Evolutionary conservation across 2,888 invertebrate genomes (phyloP).

Genomic region (Carterocephalus palaemon): DNA sequence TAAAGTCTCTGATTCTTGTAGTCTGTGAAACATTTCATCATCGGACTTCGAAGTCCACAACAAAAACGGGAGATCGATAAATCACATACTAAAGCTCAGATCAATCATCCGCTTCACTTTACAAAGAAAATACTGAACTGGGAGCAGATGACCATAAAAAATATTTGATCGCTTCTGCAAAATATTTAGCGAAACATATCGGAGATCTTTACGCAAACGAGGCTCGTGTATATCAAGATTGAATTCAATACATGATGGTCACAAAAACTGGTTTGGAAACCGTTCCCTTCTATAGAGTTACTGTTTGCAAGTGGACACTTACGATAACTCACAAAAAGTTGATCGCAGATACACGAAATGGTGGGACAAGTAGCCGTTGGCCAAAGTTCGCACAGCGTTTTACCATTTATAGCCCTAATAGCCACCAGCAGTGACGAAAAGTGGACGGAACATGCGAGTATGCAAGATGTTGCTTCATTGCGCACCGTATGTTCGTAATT

Average conservation of each 20-base stretch:
- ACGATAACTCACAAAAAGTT: slow-evolving; percentile 67
- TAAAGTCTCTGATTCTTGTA: not conserved
- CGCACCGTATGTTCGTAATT: slow-evolving; percentile 40
- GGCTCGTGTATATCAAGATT: slow-evolving; percentile 58
- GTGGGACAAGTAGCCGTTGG: slow-evolving; percentile 55
- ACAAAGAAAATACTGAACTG: slow-evolving; percentile 4
- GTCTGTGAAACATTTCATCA: not conserved
- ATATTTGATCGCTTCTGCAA: slow-evolving; percentile 26
- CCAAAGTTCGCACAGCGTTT: slow-evolving; percentile 58
- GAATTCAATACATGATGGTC: slow-evolving; percentile 57
- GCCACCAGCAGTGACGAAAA: slow-evolving; percentile 58
- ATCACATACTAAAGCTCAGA: slow-evolving; percentile 10
- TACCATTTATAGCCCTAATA: slow-evolving; percentile 56
- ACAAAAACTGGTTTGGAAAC: slow-evolving; percentile 60
- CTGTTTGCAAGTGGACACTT: slow-evolving; percentile 63
- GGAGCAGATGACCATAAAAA: slow-evolving; percentile 18
- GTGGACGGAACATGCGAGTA: slow-evolving; percentile 47
- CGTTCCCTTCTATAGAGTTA: slow-evolving; percentile 56
- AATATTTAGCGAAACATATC: slow-evolving; percentile 38
- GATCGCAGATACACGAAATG: slow-evolving; percentile 64
- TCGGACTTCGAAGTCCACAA: not conserved
- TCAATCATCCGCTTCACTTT: slow-evolving; percentile 9
- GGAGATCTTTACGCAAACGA: slow-evolving; percentile 52
- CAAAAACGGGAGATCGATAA: slow-evolving; percentile 13
- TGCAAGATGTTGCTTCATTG: slow-evolving; percentile 46